Percentiles rank a stretch among this genome's conserved stretches.
These are phyloP conservation scores for Otus sunia DNA, from an alignment of 2,113 vertebrate species.

Conservation along the genomic window DNA sequence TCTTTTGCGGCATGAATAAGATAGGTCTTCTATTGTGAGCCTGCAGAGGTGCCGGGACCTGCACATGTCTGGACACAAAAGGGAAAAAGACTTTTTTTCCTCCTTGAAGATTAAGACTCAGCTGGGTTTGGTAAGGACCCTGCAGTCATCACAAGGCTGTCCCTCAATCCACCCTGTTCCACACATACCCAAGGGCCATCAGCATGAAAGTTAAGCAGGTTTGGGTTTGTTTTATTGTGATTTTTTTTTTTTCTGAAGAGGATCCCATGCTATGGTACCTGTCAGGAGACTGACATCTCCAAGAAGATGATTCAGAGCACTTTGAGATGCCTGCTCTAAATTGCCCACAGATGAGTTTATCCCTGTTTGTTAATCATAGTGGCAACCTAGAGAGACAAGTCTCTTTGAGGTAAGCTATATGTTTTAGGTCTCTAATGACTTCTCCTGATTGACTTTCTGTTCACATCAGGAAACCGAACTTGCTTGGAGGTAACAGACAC, in stretches of 20 bases:
- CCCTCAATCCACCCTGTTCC: background rate
- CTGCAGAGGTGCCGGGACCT: conserved; percentile 36
- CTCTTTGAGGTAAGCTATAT: background rate
- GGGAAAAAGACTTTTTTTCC: background rate
- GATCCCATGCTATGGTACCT: background rate
- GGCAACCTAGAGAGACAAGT: background rate
- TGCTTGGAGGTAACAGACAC: background rate
- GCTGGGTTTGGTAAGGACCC: conserved; percentile 1
- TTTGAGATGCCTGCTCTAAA: background rate
- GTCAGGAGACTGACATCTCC: background rate
- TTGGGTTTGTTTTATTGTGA: background rate
- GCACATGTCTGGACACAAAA: conserved; percentile 34
- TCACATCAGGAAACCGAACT: background rate
- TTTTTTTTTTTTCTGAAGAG: background rate
- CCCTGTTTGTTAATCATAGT: background rate
- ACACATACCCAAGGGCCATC: background rate
- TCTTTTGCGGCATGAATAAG: conserved; percentile 45
- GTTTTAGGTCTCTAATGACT: background rate
- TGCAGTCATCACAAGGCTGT: background rate
- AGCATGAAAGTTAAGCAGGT: background rate
- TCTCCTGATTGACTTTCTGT: background rate
- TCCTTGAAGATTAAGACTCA: conserved; percentile 47
- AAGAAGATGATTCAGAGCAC: background rate
- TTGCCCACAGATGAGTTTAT: background rate
- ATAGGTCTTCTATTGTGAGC: conserved; percentile 11